phyloP scores from a whole-genome alignment of 2,113 vertebrate species.

The Podarcis muralis region DNA sequence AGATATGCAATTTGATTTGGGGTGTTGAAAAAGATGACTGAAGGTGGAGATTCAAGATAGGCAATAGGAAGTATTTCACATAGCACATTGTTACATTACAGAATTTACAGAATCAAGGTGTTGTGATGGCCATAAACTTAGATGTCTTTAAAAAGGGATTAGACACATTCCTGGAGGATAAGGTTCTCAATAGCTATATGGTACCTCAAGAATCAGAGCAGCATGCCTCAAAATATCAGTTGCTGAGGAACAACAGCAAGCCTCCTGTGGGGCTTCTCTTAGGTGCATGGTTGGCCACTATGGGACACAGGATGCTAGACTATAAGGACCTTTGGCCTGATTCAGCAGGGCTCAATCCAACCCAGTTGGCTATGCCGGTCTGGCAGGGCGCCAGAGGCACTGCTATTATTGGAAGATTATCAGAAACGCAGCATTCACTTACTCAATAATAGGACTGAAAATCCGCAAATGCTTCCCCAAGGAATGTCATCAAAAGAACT shows the following conservation, averaged over 20 bases:
- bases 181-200: not conserved
- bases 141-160: not conserved
- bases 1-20: not conserved
- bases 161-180: not conserved
- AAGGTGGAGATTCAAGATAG: not conserved
- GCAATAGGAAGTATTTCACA: not conserved
- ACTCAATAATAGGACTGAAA: slow-evolving; percentile 91
- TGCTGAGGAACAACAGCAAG: not conserved
- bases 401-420: rapidly evolving
- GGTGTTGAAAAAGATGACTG: not conserved
- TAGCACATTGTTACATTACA: not conserved
- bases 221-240: not conserved
- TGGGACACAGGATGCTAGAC: not conserved
- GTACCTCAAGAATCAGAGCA: not conserved
- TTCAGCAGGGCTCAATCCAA: not conserved
- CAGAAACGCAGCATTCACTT: slow-evolving; percentile 49
- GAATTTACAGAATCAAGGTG: not conserved
- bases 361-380: not conserved
- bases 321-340: not conserved
- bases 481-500: slow-evolving; percentile 83
- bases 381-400: not conserved
- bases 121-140: not conserved
- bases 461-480: slow-evolving; percentile 92
- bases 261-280: not conserved
- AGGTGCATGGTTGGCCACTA: not conserved